Conservation (phyloP, 2,113 vertebrate genomes). For the Rafetus swinhoei region DNA sequence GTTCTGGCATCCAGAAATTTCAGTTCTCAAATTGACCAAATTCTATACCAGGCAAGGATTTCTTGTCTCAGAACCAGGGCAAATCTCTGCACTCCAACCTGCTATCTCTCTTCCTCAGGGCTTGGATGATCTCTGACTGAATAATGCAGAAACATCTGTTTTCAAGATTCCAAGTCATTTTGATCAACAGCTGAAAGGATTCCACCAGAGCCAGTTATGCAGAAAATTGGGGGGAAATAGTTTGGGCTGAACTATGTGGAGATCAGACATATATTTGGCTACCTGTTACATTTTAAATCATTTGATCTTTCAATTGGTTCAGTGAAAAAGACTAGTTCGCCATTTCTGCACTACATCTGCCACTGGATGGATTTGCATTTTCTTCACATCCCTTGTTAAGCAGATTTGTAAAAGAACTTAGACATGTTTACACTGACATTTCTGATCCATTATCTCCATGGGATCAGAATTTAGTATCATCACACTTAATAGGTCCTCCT, state of each 20-base stretch:
- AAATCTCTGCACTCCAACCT: background rate
- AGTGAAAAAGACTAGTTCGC: background rate
- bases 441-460: background rate
- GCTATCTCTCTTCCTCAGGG: background rate
- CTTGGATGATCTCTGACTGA: background rate
- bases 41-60: background rate
- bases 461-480: background rate
- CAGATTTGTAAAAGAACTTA: background rate
- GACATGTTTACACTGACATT: background rate
- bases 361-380: background rate
- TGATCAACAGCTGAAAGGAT: background rate
- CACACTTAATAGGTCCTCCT: no score
- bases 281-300: background rate
- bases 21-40: background rate
- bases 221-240: background rate
- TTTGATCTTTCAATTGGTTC: background rate
- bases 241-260: background rate
- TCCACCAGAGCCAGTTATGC: background rate
- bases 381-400: background rate
- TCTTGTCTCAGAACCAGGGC: background rate
- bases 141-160: background rate
- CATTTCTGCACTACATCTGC: background rate
- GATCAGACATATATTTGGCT: background rate
- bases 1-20: background rate
- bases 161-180: background rate